Conservation (phyloP, 2,797 vertebrate genomes). For the Furcifer pardalis region DNA sequence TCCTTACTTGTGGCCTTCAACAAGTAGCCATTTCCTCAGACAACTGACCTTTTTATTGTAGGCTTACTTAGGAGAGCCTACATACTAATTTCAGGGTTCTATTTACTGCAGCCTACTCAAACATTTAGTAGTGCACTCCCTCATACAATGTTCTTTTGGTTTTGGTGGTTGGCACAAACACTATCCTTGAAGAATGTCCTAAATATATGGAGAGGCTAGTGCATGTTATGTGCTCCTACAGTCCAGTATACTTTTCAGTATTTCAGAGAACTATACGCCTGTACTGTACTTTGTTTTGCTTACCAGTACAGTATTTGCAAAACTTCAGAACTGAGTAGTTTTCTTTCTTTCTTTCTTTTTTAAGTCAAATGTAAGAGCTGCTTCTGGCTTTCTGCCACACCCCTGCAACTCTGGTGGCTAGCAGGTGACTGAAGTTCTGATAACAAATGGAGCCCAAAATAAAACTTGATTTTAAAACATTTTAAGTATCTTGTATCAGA, state of each 20-base stretch:
- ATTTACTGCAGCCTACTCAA: constrained; percentile 27
- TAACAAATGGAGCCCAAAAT: constrained; percentile 19
- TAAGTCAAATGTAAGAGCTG: not conserved
- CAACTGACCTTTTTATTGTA: not conserved
- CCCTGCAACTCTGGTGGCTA: not conserved
- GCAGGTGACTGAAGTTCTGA: fast-evolving
- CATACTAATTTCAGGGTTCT: constrained; percentile 41
- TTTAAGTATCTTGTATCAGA: constrained; percentile 3
- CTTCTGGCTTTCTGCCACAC: not conserved
- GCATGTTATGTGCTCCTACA: constrained; percentile 44
- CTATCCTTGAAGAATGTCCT: constrained; percentile 39
- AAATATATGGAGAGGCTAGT: constrained; percentile 51
- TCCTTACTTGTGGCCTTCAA: not conserved
- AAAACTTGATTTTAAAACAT: not conserved
- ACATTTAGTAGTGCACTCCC: fast-evolving
- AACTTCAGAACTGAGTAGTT: not conserved
- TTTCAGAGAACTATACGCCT: constrained; percentile 25
- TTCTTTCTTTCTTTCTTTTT: not conserved
- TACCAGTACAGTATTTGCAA: no score
- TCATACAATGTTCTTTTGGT: constrained; percentile 39
- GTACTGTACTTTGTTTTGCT: no score
- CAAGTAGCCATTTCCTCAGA: constrained; percentile 2
- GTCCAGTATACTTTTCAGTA: constrained; percentile 47
- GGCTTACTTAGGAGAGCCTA: constrained; percentile 15
- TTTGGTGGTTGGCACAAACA: constrained; percentile 54